These are phyloP conservation scores for Heterohyrax brucei DNA, from an alignment of 2,797 vertebrate species.

Conservation along the genomic window DNA sequence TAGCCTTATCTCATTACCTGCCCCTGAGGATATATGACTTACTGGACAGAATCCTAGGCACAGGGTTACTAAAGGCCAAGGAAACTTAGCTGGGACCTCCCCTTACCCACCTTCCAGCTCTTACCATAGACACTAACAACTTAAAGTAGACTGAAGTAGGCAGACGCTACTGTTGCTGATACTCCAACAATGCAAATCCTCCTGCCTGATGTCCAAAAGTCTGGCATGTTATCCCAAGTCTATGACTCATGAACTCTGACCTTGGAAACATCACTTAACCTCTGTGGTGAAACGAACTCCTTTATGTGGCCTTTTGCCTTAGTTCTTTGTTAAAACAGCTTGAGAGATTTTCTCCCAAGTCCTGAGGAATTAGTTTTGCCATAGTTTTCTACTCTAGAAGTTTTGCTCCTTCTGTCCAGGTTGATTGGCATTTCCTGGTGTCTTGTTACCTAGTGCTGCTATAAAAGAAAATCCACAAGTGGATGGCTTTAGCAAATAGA, in stretches of 20 bases:
- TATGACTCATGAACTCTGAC: not conserved
- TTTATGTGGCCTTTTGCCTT: no score
- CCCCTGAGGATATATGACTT: not conserved
- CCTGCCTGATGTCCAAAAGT: not conserved
- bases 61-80: conserved; percentile 1
- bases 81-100: not conserved
- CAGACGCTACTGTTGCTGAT: not conserved
- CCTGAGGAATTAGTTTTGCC: no score
- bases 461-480: no score
- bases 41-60: not conserved
- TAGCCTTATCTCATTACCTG: conserved; percentile 43
- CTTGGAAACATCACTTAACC: conserved; percentile 47
- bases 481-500: no score
- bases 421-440: no score
- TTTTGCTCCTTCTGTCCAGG: no score
- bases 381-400: no score
- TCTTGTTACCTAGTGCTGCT: no score
- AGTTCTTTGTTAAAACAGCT: no score
- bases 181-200: not conserved
- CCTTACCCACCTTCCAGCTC: not conserved
- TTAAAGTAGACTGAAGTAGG: conserved; percentile 9
- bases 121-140: not conserved
- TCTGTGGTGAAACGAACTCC: no score
- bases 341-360: no score
- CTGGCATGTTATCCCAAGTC: not conserved